Conservation (phyloP, 2,113 vertebrate genomes). For the Python bivittatus region DNA sequence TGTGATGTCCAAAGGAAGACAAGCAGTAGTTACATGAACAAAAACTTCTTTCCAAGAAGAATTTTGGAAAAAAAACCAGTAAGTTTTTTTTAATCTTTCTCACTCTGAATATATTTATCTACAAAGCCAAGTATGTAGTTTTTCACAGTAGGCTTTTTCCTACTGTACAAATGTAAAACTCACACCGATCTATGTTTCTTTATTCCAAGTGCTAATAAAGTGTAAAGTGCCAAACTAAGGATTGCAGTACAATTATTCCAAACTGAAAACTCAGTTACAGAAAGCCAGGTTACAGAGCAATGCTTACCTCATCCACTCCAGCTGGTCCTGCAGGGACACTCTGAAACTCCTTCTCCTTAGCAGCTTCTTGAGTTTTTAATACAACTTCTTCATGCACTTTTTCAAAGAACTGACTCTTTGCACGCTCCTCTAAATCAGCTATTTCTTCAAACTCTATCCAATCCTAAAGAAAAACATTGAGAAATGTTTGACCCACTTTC, state of each 20-base stretch:
- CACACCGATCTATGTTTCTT: neutral
- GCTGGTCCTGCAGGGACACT: slow-evolving; percentile 93
- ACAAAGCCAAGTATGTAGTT: neutral
- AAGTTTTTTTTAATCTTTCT: neutral
- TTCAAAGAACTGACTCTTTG: slow-evolving; percentile 97
- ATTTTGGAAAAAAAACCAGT: no score
- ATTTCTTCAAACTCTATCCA: slow-evolving; percentile 99
- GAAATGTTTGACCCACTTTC: neutral
- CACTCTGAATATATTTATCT: neutral
- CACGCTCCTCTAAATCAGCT: slow-evolving; percentile 94
- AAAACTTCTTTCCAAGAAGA: neutral
- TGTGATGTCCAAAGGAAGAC: neutral
- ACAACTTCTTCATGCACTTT: slow-evolving; percentile 97
- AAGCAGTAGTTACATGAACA: neutral
- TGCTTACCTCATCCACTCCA: slow-evolving; percentile 88
- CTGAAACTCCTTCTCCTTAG: slow-evolving; percentile 93
- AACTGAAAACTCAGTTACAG: neutral
- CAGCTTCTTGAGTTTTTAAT: slow-evolving; percentile 93
- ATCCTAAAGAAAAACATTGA: slow-evolving; percentile 77
- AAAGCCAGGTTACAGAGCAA: neutral
- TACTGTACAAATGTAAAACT: neutral
- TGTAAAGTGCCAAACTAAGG: neutral
- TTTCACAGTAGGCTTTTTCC: neutral
- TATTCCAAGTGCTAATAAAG: neutral
- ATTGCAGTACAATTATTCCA: neutral